Base-by-base conservation (phyloP, 2,113 vertebrate species). In the Agapornis roseicollis region DNA sequence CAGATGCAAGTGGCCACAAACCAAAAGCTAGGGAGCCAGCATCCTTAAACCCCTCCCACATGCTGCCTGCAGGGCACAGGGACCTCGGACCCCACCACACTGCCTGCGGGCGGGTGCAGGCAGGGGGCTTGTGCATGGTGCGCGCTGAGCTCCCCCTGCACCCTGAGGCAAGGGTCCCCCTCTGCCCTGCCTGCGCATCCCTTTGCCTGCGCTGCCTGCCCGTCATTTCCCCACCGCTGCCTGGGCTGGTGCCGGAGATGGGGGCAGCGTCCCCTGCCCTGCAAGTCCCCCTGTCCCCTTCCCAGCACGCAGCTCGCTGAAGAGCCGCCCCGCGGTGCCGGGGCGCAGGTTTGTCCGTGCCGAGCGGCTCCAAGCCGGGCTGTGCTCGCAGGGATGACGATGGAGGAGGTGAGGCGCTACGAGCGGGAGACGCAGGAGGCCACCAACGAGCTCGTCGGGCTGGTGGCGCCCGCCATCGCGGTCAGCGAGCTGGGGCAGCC, bases 371-470 rank as follows among this genome's bases (percentile, higher is more conserved):
- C 85, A 68, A 96, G 91, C 89, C 58, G 27, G 9, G 56, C 80
- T 94, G 83, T 96, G 94, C 93, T 90, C 64, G 5, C 95, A 98
- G 98, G 97, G 49, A 98, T 98, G 98, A 97, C 97, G 3, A 98
- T 98, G 98, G 97, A 97, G 20, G 98, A 98, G 78, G 98, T 98
- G 86, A 96, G 98, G 31, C 95, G 95, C 74, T 98, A 97, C 24
- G 98, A 98, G 96, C 96, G 76, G 86, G 96, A 97, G 80, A 98
- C 97, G 0, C 98, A 98, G 93, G 97, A 97, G 80, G 98, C 98
- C 88, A 98, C 98, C 92, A 98, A 98, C 39, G 97, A 98, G 94
- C 97, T 98, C 89, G 94, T 98, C 20, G 98, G 98, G 29, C 71
- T 93, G 73, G 93, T 98, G 78, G 78, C 94, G 23, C 97, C 97